These are phyloP conservation scores for Gymnothorax reevesii DNA, from an alignment of 2,797 vertebrate species.

Conservation along the genomic window DNA sequence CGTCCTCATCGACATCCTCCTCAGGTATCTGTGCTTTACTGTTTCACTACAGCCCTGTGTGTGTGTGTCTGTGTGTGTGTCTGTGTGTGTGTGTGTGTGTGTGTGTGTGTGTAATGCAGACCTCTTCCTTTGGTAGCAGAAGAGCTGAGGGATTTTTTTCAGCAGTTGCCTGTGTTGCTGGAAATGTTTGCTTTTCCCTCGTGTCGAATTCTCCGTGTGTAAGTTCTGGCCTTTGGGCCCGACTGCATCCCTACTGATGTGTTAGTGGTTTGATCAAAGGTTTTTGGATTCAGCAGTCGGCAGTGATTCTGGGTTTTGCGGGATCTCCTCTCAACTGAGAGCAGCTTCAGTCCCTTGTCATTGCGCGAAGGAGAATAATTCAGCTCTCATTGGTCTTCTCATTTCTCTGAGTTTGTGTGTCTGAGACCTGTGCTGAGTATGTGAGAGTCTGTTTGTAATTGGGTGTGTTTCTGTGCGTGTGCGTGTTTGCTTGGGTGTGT, in stretches of 20 bases:
- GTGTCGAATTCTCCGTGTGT: background rate
- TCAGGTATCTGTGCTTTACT: conserved; percentile 9
- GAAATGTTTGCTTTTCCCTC: background rate
- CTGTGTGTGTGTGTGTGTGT: background rate
- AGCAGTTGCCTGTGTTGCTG: background rate
- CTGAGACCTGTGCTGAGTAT: background rate
- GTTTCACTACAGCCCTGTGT: background rate
- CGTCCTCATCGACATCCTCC: background rate
- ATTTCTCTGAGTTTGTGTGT: background rate
- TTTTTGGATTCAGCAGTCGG: background rate
- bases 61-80: background rate
- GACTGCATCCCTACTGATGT: background rate
- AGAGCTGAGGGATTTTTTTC: background rate
- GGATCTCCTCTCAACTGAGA: background rate
- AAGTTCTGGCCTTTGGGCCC: background rate
- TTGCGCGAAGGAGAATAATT: background rate
- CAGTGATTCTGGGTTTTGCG: background rate
- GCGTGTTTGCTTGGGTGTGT: too few species aligned
- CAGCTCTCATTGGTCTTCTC: background rate
- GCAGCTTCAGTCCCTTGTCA: background rate
- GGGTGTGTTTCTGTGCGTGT: background rate
- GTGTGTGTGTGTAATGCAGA: background rate
- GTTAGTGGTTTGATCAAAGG: background rate
- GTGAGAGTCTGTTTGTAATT: background rate
- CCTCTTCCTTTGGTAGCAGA: background rate